Evolutionary conservation across 2,888 invertebrate genomes (phyloP).

Genomic region (Spilarctia lutea): DNA sequence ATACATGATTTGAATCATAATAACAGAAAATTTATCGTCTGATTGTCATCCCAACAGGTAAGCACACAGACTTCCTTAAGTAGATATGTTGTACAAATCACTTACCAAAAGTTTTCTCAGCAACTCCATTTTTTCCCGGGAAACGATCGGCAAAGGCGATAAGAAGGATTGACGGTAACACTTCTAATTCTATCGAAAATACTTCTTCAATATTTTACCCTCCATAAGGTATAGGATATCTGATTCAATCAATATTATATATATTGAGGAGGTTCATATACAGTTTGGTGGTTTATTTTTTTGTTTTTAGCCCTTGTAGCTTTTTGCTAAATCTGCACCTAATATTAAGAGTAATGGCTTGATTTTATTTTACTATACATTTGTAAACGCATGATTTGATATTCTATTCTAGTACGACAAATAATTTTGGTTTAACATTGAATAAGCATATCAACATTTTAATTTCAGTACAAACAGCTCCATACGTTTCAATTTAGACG

Average conservation of each 20-base stretch:
- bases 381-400: not conserved
- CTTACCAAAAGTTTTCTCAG: slow-evolving; percentile 32
- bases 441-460: slow-evolving; percentile 15
- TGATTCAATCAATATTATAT: slow-evolving; percentile 37
- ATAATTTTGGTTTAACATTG: not conserved
- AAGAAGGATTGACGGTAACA: slow-evolving; percentile 50
- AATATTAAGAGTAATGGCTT: not conserved
- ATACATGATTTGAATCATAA: not conserved
- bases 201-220: slow-evolving; percentile 48
- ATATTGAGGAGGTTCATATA: slow-evolving; percentile 18
- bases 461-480: slow-evolving; percentile 20
- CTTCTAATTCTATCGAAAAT: slow-evolving; percentile 53
- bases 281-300: slow-evolving; percentile 13
- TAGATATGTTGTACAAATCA: slow-evolving; percentile 43
- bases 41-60: not conserved
- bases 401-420: not conserved
- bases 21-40: not conserved
- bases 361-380: not conserved
- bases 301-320: not conserved
- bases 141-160: slow-evolving; percentile 41
- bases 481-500: slow-evolving; percentile 20
- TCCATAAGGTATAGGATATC: slow-evolving; percentile 33
- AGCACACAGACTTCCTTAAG: not conserved
- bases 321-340: not conserved
- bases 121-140: slow-evolving; percentile 44